Evolutionary conservation across 2,113 vertebrate genomes (phyloP), one percentile per base, ranked within the genome.

Genomic region (Myiopsitta monachus): DNA sequence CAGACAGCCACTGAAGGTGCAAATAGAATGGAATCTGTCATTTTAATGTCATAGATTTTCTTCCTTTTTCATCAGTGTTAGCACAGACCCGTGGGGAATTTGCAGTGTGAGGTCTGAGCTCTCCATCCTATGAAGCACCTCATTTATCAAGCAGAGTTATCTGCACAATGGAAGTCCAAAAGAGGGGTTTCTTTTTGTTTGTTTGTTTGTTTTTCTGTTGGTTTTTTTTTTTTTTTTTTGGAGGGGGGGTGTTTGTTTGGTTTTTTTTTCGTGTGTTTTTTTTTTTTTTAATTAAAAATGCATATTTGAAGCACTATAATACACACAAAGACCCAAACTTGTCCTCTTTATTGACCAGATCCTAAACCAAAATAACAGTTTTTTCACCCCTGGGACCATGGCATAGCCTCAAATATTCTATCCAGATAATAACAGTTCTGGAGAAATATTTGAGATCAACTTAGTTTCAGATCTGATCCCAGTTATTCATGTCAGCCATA

Each of bases 11-110:
- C 87, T 77, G 79, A 96, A 98, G 57, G 97, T 98, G 97, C 62
- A 97, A 98, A 93, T 94, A 83, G 98, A 97, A 97, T 96, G 95
- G 96, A 83, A 90, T 96, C 72, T 97, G 97, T 91, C 76, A 13
- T 73, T 95, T 95, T 96, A 96, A 91, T 95, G 94, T 87, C 94
- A 95, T 79, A 41, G 94, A 79, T 95, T 96, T 91, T 81, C 44
- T 26, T 69, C 17, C 22, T 73, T 31, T 93, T 79, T 79, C 57
- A 39, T 89, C 39, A 14, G 93, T 62, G 89, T 92, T 94, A 95
- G 77, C 63, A 49, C 89, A 57, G 81, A 46, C 89, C 94, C 33
- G 0, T 1, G 3, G 91, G 94, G 94, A 92, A 30, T 79, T 72
- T 75, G 28, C 54, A 49, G 87, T 59, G 87, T 52, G 77, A 91